Evolutionary conservation across 2,797 vertebrate species (phyloP).

Genomic region (Sternarchorhynchus goeldii): DNA sequence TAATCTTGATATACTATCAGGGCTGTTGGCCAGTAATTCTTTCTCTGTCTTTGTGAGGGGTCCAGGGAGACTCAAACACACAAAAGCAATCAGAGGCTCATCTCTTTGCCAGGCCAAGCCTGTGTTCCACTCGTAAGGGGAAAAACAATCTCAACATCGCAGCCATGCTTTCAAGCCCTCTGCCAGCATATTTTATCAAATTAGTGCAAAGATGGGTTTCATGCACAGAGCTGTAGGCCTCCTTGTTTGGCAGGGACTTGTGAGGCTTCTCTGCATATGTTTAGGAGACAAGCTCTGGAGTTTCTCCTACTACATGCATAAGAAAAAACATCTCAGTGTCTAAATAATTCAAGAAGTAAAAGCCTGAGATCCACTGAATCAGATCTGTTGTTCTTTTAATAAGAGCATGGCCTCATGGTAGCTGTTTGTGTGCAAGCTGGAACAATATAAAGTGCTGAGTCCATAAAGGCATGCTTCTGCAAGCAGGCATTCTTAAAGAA

Average conservation of each 20-base stretch:
- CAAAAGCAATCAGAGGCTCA: slow-evolving; percentile 69
- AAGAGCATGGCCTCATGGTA: slow-evolving; percentile 26
- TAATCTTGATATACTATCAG: slow-evolving; percentile 72
- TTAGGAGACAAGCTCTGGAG: slow-evolving; percentile 32
- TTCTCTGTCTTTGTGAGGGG: slow-evolving; percentile 64
- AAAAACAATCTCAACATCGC: slow-evolving; percentile 65
- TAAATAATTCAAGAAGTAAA: slow-evolving; percentile 44
- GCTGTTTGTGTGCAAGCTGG: slow-evolving; percentile 24
- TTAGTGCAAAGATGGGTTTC: slow-evolving; percentile 69
- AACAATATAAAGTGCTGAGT: slow-evolving; percentile 25
- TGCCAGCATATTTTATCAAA: slow-evolving; percentile 72
- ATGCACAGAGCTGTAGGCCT: slow-evolving; percentile 62
- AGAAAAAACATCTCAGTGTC: slow-evolving; percentile 1
- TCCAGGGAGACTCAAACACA: slow-evolving; percentile 66
- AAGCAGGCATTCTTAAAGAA: slow-evolving; percentile 18
- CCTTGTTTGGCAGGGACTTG: slow-evolving; percentile 65
- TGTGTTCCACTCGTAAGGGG: slow-evolving; percentile 59
- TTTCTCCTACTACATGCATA: slow-evolving; percentile 29
- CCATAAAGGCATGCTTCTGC: slow-evolving; percentile 24
- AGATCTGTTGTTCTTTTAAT: slow-evolving; percentile 37
- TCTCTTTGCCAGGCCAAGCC: slow-evolving; percentile 65
- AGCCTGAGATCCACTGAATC: slow-evolving; percentile 8
- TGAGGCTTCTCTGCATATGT: slow-evolving; percentile 54
- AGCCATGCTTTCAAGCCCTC: slow-evolving; percentile 69
- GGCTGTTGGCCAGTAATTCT: slow-evolving; percentile 67